Conservation (phyloP, 2,888 invertebrate species). For the Drosophila ustulata region DNA sequence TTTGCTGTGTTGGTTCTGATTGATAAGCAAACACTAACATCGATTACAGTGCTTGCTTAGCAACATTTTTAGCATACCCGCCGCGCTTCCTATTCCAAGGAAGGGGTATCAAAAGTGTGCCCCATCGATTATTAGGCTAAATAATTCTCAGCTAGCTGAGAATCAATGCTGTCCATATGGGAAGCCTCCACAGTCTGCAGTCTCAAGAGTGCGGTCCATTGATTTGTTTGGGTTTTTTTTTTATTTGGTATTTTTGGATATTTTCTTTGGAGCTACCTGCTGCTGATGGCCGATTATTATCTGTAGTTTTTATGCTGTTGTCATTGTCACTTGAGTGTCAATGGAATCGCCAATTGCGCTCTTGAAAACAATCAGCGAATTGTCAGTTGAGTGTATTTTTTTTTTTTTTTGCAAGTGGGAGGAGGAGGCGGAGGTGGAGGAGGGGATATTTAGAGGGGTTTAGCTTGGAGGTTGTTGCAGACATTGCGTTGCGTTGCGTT, state of each 20-base stretch:
- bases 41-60: background rate
- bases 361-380: conserved; percentile 53
- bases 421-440: background rate
- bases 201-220: conserved; percentile 9
- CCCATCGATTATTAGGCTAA: conserved; percentile 28
- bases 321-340: conserved; percentile 54
- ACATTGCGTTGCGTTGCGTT: conserved; percentile 18
- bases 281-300: conserved; percentile 24
- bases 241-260: too few species aligned
- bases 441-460: background rate
- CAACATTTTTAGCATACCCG: background rate
- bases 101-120: conserved; percentile 7
- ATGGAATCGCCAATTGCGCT: conserved; percentile 57
- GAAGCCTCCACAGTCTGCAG: conserved; percentile 11
- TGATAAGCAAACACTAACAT: background rate
- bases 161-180: conserved; percentile 45
- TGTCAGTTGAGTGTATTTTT: conserved; percentile 34
- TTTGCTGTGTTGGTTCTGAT: conserved; percentile 1
- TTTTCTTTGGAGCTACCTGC: conserved; percentile 8
- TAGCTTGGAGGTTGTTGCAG: conserved; percentile 43
- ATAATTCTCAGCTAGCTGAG: conserved; percentile 42
- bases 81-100: background rate
- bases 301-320: conserved; percentile 9
- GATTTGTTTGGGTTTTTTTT: conserved; percentile 5
- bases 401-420: background rate